Conservation (phyloP, 2,113 vertebrate species). For the Podarcis muralis region DNA sequence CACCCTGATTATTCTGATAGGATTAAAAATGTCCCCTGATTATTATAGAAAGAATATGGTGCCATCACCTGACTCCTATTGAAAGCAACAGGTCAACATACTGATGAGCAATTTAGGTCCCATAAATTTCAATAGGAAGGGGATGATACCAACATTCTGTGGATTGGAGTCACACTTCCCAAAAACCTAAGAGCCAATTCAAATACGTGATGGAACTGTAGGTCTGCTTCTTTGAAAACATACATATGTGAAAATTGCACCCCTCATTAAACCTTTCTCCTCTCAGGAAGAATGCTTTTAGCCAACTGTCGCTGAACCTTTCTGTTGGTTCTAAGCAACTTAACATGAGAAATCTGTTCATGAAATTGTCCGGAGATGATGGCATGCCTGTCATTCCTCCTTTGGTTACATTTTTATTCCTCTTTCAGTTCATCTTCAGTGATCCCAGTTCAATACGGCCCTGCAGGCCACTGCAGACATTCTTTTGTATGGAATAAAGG, state of each 20-base stretch:
- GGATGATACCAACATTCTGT: neutral
- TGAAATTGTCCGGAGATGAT: neutral
- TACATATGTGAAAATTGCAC: neutral
- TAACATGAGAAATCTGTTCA: neutral
- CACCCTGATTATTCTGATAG: too few species aligned
- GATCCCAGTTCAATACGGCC: neutral
- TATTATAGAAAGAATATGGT: neutral
- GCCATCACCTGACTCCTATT: neutral
- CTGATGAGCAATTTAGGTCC: neutral
- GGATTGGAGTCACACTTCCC: too few species aligned
- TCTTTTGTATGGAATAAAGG: neutral
- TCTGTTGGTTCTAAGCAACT: neutral
- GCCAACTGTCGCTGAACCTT: neutral
- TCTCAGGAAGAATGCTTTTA: neutral
- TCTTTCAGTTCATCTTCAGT: constrained; percentile 17
- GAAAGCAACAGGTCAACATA: neutral
- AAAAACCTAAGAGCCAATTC: too few species aligned
- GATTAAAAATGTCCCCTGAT: neutral
- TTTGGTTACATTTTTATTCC: neutral
- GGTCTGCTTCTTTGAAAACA: neutral
- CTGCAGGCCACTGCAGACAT: neutral
- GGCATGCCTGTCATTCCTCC: constrained; percentile 10
- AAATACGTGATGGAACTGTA: neutral
- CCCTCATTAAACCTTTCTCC: neutral
- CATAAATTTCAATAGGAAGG: neutral